A percentile compares a stretch with the other conserved stretches of the same genome.
Evolutionary conservation across 2,113 vertebrate genomes (phyloP).

Genomic region (Indri indri): DNA sequence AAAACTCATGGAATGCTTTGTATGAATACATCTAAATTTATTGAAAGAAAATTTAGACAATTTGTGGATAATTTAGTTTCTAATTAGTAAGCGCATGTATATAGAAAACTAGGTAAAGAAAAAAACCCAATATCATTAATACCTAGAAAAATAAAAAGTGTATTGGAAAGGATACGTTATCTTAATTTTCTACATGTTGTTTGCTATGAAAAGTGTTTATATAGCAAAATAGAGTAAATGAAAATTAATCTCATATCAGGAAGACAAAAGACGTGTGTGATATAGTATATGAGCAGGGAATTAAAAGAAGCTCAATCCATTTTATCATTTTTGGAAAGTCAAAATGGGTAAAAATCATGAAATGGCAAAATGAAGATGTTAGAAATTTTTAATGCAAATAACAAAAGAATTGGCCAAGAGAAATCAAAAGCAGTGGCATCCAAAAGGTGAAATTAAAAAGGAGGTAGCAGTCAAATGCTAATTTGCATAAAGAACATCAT

Average conservation of each 20-base stretch:
- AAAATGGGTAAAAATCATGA: neutral
- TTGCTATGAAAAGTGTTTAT: neutral
- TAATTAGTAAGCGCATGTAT: neutral
- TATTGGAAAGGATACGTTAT: neutral
- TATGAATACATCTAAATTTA: neutral
- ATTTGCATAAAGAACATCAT: neutral
- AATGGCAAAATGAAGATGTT: neutral
- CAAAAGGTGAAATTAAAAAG: neutral
- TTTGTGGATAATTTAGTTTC: neutral
- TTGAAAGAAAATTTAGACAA: neutral
- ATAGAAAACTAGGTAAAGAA: neutral
- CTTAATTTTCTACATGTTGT: neutral
- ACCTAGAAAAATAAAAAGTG: neutral
- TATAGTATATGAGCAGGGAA: accelerated
- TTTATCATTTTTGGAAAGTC: neutral
- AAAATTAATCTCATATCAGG: neutral
- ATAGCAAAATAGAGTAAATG: neutral
- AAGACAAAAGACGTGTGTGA: neutral
- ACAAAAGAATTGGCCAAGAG: neutral
- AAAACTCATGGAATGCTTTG: neutral
- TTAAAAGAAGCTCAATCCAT: neutral
- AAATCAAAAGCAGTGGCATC: neutral
- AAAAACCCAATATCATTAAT: neutral
- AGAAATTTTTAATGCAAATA: neutral
- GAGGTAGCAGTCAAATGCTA: neutral